phyloP scores from a whole-genome alignment of 64 coral and sea anemone species.

The Porites lutea region DNA sequence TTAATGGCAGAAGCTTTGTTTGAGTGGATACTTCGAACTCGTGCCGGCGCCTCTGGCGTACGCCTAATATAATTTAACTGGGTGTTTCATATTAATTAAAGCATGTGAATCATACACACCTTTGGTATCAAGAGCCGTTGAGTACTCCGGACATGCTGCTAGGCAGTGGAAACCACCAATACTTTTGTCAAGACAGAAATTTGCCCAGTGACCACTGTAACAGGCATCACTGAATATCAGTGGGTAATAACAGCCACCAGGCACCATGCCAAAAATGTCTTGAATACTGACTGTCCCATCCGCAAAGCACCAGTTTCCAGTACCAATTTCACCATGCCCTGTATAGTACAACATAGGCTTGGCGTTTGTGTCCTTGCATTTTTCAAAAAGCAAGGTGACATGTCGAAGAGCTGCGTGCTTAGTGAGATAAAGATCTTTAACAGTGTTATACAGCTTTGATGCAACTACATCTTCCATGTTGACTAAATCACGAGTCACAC shows the following conservation, averaged over 20 bases:
- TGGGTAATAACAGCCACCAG: rapidly evolving
- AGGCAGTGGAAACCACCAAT: neutral
- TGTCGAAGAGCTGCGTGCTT: neutral
- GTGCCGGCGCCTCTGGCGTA: too few relatives aligned
- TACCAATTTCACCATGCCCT: neutral
- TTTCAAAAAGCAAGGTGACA: neutral
- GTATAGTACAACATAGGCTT: neutral
- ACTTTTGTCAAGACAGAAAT: neutral
- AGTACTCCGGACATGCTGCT: neutral
- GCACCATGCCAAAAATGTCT: neutral
- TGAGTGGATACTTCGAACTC: too few relatives aligned
- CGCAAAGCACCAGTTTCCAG: constrained; percentile 1
- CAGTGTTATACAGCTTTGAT: neutral
- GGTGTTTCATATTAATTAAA: too few relatives aligned
- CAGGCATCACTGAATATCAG: neutral
- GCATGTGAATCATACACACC: neutral
- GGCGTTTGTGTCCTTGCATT: neutral
- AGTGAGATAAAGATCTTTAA: neutral
- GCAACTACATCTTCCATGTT: neutral
- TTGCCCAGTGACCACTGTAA: constrained; percentile 3
- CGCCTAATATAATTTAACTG: too few relatives aligned
- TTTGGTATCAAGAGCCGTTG: neutral
- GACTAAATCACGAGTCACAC: neutral
- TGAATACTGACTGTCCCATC: neutral
- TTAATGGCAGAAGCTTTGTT: too few relatives aligned